Base-by-base conservation (phyloP, 2,888 invertebrate genomes). In the Drosophila paracracens region DNA sequence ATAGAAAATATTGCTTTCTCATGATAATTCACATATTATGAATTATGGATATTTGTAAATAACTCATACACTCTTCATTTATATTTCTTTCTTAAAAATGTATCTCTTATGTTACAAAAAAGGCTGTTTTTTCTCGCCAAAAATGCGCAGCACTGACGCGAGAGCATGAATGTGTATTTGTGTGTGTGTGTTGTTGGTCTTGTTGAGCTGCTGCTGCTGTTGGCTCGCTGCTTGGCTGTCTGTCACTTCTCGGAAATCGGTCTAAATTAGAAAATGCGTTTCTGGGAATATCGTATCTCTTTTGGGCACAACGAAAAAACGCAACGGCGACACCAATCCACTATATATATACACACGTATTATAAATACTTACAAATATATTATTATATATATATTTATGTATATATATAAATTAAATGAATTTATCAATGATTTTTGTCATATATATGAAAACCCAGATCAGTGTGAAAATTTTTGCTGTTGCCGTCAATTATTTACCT, bases 221-320 rank as follows among this genome's bases (percentile, higher is more conserved):
- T 76, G 77, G 74, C 72, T 82, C 70, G 74, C 70, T 81, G 76
- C 72, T 81, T 72, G 79, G 81, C 83, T 88, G 91, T 89, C 87
- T 91, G 91, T 88, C 91, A 89, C 91, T 91, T 91, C 91, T 91
- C 88, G 90, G 91, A 91, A 91, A 91, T 91, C 84, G 87, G 92
- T 91, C 91, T 91, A 92, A 91, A 92, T 91, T 91, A 92, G 92
- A 91, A 87, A 91, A 91, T 92, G 91, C 90, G 92, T 91, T 91
- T 91, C 91, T 91, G 83, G 92, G 91, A 91, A 91, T 87, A 91
- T 87, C 74, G 89, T 88, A 83, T 89, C 86, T 89, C 82, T 88
- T 89, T 90, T 90, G 78, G 90, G 89, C 81, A 74, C 81, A 88
- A 74, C 82, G 75, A 71, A 80, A 79, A 75, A 72, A 80, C 77